Percentiles rank a stretch among this genome's conserved stretches.
These are phyloP conservation scores for Lanistes nyassanus DNA, from an alignment of 1,140 invertebrate species.

Conservation along the genomic window DNA sequence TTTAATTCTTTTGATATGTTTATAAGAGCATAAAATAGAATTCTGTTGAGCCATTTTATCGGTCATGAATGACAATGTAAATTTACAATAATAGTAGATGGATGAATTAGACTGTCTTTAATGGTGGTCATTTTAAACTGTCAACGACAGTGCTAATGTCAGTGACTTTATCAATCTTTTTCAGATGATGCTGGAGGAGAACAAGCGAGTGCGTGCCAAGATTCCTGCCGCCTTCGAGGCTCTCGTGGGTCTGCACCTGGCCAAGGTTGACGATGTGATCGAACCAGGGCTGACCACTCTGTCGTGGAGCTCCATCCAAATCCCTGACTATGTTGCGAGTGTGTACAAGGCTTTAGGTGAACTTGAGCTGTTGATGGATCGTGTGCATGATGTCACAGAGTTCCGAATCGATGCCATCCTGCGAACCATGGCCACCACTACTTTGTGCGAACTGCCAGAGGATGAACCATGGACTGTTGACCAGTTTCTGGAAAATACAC, in stretches of 20 bases:
- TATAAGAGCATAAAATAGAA: too few species aligned
- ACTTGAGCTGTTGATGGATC: slow-evolving; percentile 83
- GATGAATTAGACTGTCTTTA: too few species aligned
- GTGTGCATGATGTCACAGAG: slow-evolving; percentile 91
- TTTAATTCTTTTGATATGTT: too few species aligned
- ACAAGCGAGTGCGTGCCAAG: slow-evolving; percentile 81
- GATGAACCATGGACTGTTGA: slow-evolving; percentile 88
- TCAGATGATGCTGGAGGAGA: slow-evolving; percentile 66
- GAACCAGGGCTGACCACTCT: slow-evolving; percentile 81
- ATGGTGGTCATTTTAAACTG: too few species aligned
- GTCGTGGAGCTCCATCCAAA: slow-evolving; percentile 83
- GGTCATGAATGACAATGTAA: too few species aligned
- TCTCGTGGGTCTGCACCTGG: slow-evolving; percentile 83
- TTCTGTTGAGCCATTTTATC: too few species aligned
- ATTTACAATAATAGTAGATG: too few species aligned
- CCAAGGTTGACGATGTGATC: slow-evolving; percentile 72
- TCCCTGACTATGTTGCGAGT: slow-evolving; percentile 77
- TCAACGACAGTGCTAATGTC: background rate
- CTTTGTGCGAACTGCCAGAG: slow-evolving; percentile 79
- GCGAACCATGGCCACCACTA: slow-evolving; percentile 85
- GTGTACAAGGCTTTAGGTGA: slow-evolving; percentile 78
- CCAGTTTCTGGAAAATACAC: slow-evolving; percentile 83
- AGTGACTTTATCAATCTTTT: background rate
- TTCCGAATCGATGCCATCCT: slow-evolving; percentile 91
- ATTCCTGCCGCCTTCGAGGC: slow-evolving; percentile 86